phyloP scores from a whole-genome alignment of 2,888 invertebrate species.

The Napeogenes inachia region DNA sequence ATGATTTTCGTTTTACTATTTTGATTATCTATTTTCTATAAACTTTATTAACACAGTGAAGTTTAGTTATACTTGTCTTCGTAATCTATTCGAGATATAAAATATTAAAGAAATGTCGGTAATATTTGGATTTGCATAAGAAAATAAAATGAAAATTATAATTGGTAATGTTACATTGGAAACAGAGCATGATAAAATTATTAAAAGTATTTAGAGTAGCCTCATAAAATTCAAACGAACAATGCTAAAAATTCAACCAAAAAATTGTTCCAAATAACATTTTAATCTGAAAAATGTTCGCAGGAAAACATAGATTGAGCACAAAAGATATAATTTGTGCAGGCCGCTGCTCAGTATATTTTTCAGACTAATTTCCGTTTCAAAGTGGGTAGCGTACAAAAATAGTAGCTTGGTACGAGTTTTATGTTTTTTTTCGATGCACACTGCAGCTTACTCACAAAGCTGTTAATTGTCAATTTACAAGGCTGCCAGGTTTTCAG shows the following conservation, averaged over 20 bases:
- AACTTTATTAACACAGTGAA: too few species aligned
- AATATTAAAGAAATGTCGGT: too few species aligned
- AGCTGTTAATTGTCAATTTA: conserved; percentile 21
- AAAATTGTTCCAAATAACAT: conserved; percentile 7
- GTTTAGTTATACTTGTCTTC: too few species aligned
- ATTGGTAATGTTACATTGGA: background rate
- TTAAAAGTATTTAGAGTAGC: background rate
- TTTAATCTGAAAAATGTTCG: conserved; percentile 9
- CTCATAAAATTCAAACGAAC: background rate
- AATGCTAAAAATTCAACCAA: conserved; percentile 2
- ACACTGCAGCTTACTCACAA: conserved; percentile 15
- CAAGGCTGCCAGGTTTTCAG: conserved; percentile 18
- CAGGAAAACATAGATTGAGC: conserved; percentile 9
- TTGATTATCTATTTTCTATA: background rate
- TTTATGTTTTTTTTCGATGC: conserved; percentile 10
- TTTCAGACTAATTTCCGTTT: conserved; percentile 15
- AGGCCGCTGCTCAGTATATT: conserved; percentile 13
- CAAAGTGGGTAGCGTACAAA: conserved; percentile 10
- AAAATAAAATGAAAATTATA: background rate
- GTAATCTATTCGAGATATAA: too few species aligned
- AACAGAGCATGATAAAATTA: background rate
- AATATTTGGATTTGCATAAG: too few species aligned
- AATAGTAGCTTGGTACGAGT: conserved; percentile 8
- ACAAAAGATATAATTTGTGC: conserved; percentile 16
- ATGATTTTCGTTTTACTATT: conserved; percentile 6